Evolutionary conservation across 1,140 invertebrate genomes (phyloP), one percentile per base, ranked within the genome.

Genomic region (Mesaphorura yosii): DNA sequence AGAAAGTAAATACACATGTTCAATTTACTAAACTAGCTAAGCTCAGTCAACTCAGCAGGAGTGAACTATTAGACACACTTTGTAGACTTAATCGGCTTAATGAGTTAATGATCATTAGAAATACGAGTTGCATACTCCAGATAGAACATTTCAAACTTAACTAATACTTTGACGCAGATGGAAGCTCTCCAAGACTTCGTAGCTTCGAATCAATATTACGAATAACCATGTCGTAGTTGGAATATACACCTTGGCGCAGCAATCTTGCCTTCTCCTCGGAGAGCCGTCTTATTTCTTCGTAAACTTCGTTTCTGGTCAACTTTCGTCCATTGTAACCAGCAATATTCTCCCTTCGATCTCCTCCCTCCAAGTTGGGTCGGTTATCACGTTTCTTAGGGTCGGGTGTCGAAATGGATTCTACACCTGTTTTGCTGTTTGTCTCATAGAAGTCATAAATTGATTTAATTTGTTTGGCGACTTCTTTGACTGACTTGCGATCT

Each of bases 221-320:
- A 23, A 54, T 48, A 5, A 48, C 45, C 19, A 7, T 4, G 22
- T 54, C 52, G 38, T 5, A 37, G 2, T 19, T 7, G 2, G 29
- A 37, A 39, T 48, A 54, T 40, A 23, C 28, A 29, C 52, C 52
- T 6, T 31, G 39, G 12, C 15, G 15, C 6, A 54, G 17, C 3
- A 54, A 23, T 19, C 25, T 27, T 7, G 15, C 37, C 2, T 39
- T 31, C 38, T 49, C 48, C 14, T 23, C 14, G 19, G 20, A 2
- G 3, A 54, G 20, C 7, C 39, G 31, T 20, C 20, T 2, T 3
- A 55, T 50, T 26, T 55, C 38, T 10, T 42, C 44, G 7, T 48
- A 6, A 6, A 48, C 7, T 26, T 46, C 44, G 12, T 5, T 7
- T 46, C 25, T 10, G 7, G 4, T 26, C 44, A 46, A 6, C 5